Percentiles rank a stretch among this genome's conserved stretches.
phyloP scores from a whole-genome alignment of 2,797 vertebrate genomes.

The Prionace glauca region DNA sequence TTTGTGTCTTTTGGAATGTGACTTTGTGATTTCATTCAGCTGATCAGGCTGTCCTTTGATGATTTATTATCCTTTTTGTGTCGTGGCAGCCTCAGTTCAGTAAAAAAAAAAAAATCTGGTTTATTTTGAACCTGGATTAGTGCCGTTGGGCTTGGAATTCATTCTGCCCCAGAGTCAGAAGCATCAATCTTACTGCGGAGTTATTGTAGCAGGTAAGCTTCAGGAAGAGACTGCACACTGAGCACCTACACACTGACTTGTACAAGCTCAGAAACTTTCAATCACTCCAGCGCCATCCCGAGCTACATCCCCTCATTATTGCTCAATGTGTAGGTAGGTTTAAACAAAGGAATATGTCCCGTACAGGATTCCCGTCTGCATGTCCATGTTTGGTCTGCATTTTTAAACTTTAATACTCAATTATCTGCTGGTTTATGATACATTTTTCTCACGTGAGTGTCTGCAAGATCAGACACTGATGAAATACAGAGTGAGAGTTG shows the following conservation, averaged over 20 bases:
- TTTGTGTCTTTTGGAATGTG: conserved; percentile 3
- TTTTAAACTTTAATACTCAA: background rate
- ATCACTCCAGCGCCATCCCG: background rate
- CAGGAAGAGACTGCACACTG: background rate
- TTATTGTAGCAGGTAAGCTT: background rate
- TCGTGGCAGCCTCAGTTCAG: background rate
- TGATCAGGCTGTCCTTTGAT: background rate
- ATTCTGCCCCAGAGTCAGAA: background rate
- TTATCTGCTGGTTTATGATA: too few species aligned
- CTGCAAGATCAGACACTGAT: background rate
- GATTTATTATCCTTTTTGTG: conserved; percentile 13
- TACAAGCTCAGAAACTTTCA: background rate
- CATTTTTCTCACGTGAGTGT: background rate
- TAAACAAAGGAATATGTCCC: background rate
- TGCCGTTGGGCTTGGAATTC: background rate
- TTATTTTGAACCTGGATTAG: conserved; percentile 16
- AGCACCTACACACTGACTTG: background rate
- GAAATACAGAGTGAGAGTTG: background rate
- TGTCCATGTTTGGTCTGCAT: background rate
- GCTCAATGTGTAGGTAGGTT: too few species aligned
- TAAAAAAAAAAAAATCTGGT: background rate
- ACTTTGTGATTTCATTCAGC: background rate
- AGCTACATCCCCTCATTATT: background rate
- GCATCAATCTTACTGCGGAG: background rate
- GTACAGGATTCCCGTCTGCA: background rate